Evolutionary conservation across 2,797 vertebrate genomes (phyloP).

Genomic region (Leuciscus waleckii): DNA sequence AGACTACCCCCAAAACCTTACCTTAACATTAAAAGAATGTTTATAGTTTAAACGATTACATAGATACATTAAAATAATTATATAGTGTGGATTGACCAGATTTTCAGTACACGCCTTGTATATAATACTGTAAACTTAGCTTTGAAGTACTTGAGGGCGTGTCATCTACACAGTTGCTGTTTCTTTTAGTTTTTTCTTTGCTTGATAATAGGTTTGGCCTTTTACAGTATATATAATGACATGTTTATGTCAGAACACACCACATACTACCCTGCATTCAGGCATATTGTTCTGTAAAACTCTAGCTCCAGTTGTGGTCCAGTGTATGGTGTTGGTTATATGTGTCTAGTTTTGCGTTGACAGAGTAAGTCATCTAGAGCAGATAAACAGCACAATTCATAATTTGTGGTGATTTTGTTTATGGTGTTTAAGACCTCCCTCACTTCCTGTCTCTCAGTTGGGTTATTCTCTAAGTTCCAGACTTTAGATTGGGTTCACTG

Average conservation of each 20-base stretch:
- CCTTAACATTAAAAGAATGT: neutral
- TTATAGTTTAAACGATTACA: neutral
- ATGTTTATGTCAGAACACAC: conserved; percentile 35
- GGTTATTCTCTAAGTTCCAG: conserved; percentile 64
- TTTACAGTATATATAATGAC: conserved; percentile 40
- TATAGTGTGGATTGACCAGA: neutral
- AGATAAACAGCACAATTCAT: conserved; percentile 36
- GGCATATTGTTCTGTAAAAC: conserved; percentile 17
- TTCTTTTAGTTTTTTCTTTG: conserved; percentile 19
- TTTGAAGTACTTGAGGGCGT: conserved; percentile 21
- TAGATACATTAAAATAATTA: neutral
- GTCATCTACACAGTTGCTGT: neutral
- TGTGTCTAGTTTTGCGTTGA: neutral
- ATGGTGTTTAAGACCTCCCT: conserved; percentile 33
- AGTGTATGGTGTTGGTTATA: conserved; percentile 2
- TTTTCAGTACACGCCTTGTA: neutral
- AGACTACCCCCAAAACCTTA: neutral
- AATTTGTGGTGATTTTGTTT: conserved; percentile 12
- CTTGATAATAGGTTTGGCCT: conserved; percentile 41
- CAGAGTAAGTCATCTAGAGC: neutral
- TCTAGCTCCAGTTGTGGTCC: neutral
- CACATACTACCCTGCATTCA: conserved; percentile 21
- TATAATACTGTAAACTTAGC: neutral
- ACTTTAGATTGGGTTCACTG: conserved; percentile 61
- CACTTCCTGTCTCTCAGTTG: conserved; percentile 59